Percentiles rank a stretch among this genome's conserved stretches.
Evolutionary conservation across 2,797 vertebrate genomes (phyloP).

Genomic region (Pogonophryne albipinna): DNA sequence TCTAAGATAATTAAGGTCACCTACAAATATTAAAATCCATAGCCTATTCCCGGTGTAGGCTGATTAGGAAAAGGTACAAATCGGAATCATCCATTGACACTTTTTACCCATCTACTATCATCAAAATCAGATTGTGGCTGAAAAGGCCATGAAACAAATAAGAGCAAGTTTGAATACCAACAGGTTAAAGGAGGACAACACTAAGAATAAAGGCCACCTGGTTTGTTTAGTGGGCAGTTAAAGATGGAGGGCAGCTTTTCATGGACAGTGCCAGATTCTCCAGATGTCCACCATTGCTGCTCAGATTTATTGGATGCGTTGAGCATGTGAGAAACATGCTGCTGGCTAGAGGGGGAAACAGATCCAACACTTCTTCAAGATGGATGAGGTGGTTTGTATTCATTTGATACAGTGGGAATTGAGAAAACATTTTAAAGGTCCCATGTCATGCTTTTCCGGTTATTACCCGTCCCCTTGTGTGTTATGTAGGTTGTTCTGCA

Average conservation of each 20-base stretch:
- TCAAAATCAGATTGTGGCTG: neutral
- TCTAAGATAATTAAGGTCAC: neutral
- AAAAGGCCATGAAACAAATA: conserved; percentile 2
- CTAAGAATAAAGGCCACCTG: conserved; percentile 56
- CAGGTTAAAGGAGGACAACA: conserved; percentile 16
- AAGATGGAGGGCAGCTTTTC: conserved; percentile 42
- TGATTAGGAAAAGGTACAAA: neutral
- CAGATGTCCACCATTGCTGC: conserved; percentile 54
- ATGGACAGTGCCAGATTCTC: conserved; percentile 52
- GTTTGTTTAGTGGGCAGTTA: conserved; percentile 42
- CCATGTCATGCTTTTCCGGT: too few relatives aligned
- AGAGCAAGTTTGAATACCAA: conserved; percentile 18
- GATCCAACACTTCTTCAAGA: conserved; percentile 25
- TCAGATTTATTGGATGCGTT: conserved; percentile 49
- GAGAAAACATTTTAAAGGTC: neutral
- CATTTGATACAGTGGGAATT: conserved; percentile 20
- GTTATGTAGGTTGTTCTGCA: too few relatives aligned
- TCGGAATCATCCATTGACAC: too few relatives aligned
- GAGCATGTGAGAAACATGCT: conserved; percentile 55
- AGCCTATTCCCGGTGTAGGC: neutral
- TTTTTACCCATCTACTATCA: neutral
- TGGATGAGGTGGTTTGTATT: conserved; percentile 8
- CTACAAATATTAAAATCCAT: neutral
- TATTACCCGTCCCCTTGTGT: too few relatives aligned
- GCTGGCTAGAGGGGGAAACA: conserved; percentile 35